These are phyloP conservation scores for Dipodomys ordii DNA, from an alignment of 2,113 vertebrate genomes.

Conservation along the genomic window DNA sequence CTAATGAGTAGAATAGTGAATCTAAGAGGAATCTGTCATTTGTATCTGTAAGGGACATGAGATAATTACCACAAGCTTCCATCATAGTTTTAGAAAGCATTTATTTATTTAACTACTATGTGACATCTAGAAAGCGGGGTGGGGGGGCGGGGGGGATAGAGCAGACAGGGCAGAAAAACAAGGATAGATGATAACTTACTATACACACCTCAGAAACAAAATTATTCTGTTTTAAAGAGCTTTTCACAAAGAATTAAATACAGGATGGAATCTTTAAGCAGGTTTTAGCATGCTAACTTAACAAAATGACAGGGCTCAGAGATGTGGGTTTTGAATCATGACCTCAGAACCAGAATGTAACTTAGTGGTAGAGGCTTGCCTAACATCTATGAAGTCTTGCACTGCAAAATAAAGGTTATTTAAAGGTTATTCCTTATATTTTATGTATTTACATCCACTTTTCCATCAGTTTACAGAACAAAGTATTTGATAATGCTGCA, in stretches of 20 bases:
- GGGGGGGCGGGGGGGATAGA: background rate
- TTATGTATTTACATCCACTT: too few relatives aligned
- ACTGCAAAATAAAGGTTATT: background rate
- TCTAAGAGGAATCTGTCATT: too few relatives aligned
- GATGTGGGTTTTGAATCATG: background rate
- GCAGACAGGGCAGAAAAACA: background rate
- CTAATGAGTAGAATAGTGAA: background rate
- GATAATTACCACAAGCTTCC: background rate
- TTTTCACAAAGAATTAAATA: constrained; percentile 2
- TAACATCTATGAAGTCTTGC: background rate
- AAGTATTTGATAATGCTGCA: too few relatives aligned
- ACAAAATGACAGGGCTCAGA: constrained; percentile 17
- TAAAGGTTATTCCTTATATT: too few relatives aligned
- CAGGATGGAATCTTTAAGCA: constrained; percentile 22
- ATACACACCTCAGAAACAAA: background rate
- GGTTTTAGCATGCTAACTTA: background rate
- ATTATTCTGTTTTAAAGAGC: background rate
- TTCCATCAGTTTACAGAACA: background rate
- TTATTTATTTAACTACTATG: background rate
- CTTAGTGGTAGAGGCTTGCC: background rate
- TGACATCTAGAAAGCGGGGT: background rate
- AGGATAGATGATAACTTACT: background rate
- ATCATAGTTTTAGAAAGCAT: background rate
- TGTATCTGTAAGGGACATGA: background rate
- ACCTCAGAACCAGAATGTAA: background rate